These are phyloP conservation scores for Drosophila birchii DNA, from an alignment of 2,888 invertebrate species.

Conservation along the genomic window DNA sequence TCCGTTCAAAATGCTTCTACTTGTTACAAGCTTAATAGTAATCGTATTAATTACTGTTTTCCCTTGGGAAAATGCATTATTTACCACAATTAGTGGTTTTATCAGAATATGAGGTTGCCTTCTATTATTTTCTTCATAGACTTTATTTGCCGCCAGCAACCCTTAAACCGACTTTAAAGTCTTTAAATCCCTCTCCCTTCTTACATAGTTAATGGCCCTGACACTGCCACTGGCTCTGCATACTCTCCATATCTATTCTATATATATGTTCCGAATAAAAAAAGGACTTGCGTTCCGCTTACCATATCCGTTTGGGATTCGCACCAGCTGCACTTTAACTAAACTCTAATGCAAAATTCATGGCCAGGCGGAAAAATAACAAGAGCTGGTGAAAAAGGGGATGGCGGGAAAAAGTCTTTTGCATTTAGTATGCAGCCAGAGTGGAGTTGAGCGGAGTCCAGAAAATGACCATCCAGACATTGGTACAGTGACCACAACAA, in stretches of 20 bases:
- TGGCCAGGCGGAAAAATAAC: constrained; percentile 63
- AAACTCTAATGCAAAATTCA: constrained; percentile 79
- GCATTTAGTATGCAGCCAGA: constrained; percentile 67
- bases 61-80: neutral
- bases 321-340: constrained; percentile 80
- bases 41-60: neutral
- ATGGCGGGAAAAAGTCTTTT: constrained; percentile 47
- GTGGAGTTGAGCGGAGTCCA: constrained; percentile 26
- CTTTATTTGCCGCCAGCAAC: neutral
- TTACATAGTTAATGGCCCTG: constrained; percentile 51
- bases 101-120: neutral
- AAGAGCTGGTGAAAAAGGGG: constrained; percentile 19
- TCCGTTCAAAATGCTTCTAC: neutral
- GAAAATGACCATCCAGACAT: constrained; percentile 61
- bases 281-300: constrained; percentile 40
- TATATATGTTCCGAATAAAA: constrained; percentile 35
- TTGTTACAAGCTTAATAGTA: neutral
- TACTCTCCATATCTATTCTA: constrained; percentile 29
- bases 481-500: constrained; percentile 52
- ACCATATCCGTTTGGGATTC: constrained; percentile 35
- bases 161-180: constrained; percentile 17
- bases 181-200: constrained; percentile 24
- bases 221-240: constrained; percentile 21
- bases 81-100: constrained; percentile 3
- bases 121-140: neutral